phyloP scores from a whole-genome alignment of 2,797 vertebrate genomes.

The Dicrostonyx torquatus region DNA sequence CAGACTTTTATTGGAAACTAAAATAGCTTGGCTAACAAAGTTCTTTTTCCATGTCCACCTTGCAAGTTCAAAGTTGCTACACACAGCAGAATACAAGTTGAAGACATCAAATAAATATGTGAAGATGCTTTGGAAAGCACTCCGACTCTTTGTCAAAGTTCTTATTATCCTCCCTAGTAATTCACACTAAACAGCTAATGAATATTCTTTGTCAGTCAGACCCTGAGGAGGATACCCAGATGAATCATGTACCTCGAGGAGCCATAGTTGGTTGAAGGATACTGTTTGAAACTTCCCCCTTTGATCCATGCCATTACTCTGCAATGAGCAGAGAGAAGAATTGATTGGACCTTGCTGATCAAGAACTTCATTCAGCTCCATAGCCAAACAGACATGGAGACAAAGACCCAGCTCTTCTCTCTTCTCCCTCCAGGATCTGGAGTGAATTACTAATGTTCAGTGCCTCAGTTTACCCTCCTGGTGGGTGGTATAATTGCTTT shows the following conservation, averaged over 20 bases:
- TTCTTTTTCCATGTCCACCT: neutral
- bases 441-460: neutral
- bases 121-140: neutral
- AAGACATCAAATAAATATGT: neutral
- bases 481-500: neutral
- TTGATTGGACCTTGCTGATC: neutral
- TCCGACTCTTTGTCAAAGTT: neutral
- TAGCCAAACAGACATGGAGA: neutral
- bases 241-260: neutral
- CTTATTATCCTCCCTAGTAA: constrained; percentile 10
- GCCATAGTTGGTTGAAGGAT: neutral
- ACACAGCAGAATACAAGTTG: neutral
- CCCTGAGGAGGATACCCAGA: neutral
- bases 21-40: neutral
- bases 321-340: neutral
- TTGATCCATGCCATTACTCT: neutral
- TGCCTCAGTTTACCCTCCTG: neutral
- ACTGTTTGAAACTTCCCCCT: neutral
- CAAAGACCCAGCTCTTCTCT: fast-evolving
- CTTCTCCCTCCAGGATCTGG: neutral
- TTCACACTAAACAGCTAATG: neutral
- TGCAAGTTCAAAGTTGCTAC: neutral
- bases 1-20: neutral
- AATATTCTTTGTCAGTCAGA: neutral
- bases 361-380: neutral